A percentile compares a stretch with the other conserved stretches of the same genome.
Conservation (phyloP, 2,797 vertebrate species). For the Tachyglossus aculeatus region DNA sequence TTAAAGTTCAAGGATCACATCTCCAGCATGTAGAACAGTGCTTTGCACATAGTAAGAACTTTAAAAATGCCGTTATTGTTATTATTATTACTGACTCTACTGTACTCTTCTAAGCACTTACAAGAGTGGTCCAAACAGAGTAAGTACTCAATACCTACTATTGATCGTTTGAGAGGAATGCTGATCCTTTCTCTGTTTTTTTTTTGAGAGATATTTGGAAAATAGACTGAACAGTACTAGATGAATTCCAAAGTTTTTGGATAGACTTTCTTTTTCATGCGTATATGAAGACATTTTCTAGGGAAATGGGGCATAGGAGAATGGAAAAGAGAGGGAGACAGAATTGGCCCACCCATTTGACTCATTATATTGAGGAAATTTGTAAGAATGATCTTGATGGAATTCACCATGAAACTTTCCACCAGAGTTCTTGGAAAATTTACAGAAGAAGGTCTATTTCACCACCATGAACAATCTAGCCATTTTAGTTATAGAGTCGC, state of each 20-base stretch:
- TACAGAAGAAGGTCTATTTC: conserved; percentile 56
- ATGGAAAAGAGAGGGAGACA: conserved; percentile 3
- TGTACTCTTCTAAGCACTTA: too few species aligned
- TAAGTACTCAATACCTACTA: too few species aligned
- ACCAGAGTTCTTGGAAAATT: conserved; percentile 60
- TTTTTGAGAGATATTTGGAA: too few species aligned
- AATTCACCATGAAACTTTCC: conserved; percentile 56
- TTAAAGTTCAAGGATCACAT: too few species aligned
- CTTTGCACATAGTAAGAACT: too few species aligned
- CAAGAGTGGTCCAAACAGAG: too few species aligned
- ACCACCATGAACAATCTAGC: conserved; percentile 54
- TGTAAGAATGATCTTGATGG: conserved; percentile 28
- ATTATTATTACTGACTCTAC: too few species aligned
- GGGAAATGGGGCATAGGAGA: not conserved
- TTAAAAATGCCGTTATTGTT: too few species aligned
- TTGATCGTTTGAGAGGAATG: too few species aligned
- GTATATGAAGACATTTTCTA: conserved; percentile 34
- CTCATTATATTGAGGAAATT: conserved; percentile 37
- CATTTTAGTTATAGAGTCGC: conserved; percentile 49
- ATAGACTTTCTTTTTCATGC: not conserved
- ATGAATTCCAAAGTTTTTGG: conserved; percentile 2
- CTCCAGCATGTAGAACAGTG: too few species aligned
- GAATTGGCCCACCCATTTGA: conserved; percentile 32
- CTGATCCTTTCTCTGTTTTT: too few species aligned
- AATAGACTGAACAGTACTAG: too few species aligned